These are phyloP conservation scores for Rhodeus uyekii DNA, from an alignment of 2,797 vertebrate genomes.

Conservation along the genomic window DNA sequence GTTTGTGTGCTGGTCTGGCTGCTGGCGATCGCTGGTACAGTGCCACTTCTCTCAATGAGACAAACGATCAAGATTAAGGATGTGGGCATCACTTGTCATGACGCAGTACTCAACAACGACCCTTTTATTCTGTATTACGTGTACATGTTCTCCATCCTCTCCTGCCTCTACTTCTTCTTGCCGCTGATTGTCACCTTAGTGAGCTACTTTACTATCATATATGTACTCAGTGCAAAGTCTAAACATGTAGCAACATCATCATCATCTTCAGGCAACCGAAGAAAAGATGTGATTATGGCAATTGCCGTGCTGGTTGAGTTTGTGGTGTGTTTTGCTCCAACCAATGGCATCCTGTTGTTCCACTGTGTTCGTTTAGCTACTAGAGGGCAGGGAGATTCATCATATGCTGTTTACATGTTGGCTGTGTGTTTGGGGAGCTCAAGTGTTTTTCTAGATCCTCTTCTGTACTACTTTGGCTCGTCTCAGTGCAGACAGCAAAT, in stretches of 20 bases:
- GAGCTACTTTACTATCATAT: constrained; percentile 83
- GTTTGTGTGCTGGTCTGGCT: constrained; percentile 81
- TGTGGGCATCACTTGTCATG: constrained; percentile 81
- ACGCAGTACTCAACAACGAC: constrained; percentile 61
- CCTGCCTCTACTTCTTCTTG: constrained; percentile 82
- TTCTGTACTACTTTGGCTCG: constrained; percentile 91
- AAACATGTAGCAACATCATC: constrained; percentile 19
- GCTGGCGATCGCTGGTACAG: constrained; percentile 73
- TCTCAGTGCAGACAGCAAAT: constrained; percentile 87
- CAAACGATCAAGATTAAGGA: constrained; percentile 72
- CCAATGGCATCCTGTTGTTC: constrained; percentile 81
- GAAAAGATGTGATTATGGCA: constrained; percentile 79
- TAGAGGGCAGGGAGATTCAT: too few relatives aligned
- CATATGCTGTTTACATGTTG: constrained; percentile 80
- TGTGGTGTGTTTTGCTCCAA: constrained; percentile 86
- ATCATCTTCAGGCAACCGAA: constrained; percentile 73
- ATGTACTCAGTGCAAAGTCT: constrained; percentile 75
- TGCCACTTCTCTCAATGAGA: constrained; percentile 79
- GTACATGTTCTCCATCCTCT: constrained; percentile 75
- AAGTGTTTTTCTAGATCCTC: constrained; percentile 88
- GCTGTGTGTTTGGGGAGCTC: constrained; percentile 81
- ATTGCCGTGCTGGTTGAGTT: constrained; percentile 83
- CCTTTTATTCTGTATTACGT: constrained; percentile 65
- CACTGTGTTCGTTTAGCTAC: constrained; percentile 77
- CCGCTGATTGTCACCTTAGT: constrained; percentile 78